Evolutionary conservation across 2,888 invertebrate genomes (phyloP).

Genomic region (Sympetrum striolatum): DNA sequence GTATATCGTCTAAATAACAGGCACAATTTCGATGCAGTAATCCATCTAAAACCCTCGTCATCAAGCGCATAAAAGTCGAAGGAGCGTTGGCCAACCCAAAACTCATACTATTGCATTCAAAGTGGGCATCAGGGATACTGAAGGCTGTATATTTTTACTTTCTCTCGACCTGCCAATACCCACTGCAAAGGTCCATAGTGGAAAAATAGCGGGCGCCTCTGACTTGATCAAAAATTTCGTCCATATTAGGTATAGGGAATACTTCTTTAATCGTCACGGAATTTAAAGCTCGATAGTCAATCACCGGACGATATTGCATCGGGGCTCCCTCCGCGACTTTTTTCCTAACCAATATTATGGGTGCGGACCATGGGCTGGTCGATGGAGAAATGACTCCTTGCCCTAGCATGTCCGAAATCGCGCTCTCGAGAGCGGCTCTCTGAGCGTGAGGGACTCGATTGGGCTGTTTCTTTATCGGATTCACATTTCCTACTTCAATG

Average conservation of each 20-base stretch:
- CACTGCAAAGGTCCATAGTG: no score
- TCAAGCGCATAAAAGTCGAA: neutral
- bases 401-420: no score
- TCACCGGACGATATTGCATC: neutral
- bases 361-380: no score
- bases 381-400: no score
- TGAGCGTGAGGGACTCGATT: no score
- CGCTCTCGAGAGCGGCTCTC: no score
- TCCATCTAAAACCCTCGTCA: neutral
- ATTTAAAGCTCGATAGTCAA: neutral
- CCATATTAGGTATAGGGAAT: no score
- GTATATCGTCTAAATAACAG: no score
- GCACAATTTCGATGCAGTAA: neutral
- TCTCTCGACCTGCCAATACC: neutral
- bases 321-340: neutral
- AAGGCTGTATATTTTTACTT: neutral
- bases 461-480: neutral
- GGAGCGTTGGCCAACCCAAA: neutral
- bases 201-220: no score
- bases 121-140: no score
- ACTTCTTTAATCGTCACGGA: neutral
- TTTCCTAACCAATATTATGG: no score
- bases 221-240: no score
- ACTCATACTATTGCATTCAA: neutral
- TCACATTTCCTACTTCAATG: neutral